phyloP scores from a whole-genome alignment of 2,888 invertebrate species.

The Apamea sordens region DNA sequence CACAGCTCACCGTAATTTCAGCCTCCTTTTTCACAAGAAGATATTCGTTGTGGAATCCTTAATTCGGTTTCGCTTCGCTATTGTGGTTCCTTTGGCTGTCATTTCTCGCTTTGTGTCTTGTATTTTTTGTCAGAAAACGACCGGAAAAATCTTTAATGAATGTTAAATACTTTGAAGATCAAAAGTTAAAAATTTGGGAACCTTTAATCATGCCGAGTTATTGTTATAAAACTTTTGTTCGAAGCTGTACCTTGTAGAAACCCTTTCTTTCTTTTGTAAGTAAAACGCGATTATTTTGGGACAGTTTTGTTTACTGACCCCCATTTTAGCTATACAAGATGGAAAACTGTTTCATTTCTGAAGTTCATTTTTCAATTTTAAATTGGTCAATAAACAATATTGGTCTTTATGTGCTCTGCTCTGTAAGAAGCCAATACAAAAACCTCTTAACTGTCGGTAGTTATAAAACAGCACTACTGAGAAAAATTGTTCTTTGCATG shows the following conservation, averaged over 20 bases:
- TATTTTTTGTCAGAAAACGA: slow-evolving; percentile 59
- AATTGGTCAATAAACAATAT: not conserved
- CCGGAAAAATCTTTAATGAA: slow-evolving; percentile 51
- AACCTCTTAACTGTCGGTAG: no score
- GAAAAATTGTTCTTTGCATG: no score
- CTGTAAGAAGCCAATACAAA: no score
- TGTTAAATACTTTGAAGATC: slow-evolving; percentile 52
- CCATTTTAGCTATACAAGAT: slow-evolving; percentile 1
- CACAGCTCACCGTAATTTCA: slow-evolving; percentile 86
- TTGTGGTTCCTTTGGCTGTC: slow-evolving; percentile 82
- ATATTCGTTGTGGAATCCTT: slow-evolving; percentile 86
- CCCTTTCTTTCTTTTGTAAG: slow-evolving; percentile 35
- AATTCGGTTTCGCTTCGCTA: slow-evolving; percentile 87
- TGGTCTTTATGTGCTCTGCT: not conserved
- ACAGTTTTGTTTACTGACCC: slow-evolving; percentile 8
- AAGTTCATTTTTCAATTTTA: not conserved
- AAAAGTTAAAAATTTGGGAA: slow-evolving; percentile 31
- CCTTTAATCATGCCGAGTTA: slow-evolving; percentile 35
- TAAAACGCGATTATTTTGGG: slow-evolving; percentile 37
- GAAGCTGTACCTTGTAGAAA: slow-evolving; percentile 19
- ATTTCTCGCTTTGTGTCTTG: slow-evolving; percentile 78
- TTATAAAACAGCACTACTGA: no score
- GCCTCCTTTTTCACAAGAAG: slow-evolving; percentile 86
- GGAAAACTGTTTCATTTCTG: not conserved
- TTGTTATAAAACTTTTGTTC: slow-evolving; percentile 37